A percentile compares a stretch with the other conserved stretches of the same genome.
These are phyloP conservation scores for Catalaphyllia jardinei DNA, from an alignment of 64 coral and sea anemone species.

Conservation along the genomic window DNA sequence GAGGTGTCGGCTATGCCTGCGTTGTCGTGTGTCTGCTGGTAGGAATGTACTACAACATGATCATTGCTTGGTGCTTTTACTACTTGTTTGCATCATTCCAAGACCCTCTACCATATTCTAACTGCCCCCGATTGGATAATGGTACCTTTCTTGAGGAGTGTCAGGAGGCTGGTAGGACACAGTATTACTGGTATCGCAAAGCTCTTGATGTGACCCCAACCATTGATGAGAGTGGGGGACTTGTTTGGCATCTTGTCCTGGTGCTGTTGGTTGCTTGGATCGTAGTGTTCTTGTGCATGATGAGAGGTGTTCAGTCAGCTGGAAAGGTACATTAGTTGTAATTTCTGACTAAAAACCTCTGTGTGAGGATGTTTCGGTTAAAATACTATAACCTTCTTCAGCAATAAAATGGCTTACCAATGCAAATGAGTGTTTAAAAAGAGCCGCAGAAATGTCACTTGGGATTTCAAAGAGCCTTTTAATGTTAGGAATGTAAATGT, in stretches of 20 bases:
- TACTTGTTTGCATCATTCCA: conserved; percentile 96
- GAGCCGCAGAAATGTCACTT: too few species aligned
- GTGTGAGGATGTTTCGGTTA: too few species aligned
- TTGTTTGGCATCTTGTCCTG: conserved; percentile 85
- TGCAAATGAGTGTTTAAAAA: too few species aligned
- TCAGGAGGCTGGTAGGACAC: conserved; percentile 61
- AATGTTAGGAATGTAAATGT: too few species aligned
- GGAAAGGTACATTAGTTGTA: conserved; percentile 74
- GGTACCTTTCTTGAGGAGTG: conserved; percentile 49
- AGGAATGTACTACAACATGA: conserved; percentile 98
- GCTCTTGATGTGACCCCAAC: conserved; percentile 42
- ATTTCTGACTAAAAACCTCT: too few species aligned
- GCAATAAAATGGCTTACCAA: too few species aligned
- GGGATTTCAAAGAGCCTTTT: too few species aligned
- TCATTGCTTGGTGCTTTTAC: conserved; percentile 97
- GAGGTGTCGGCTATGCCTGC: conserved; percentile 84
- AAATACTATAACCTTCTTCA: too few species aligned
- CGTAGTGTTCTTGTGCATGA: conserved; percentile 91
- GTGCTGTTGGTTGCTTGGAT: conserved; percentile 78
- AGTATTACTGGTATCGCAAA: conserved; percentile 91
- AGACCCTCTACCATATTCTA: conserved; percentile 57
- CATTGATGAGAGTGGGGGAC: conserved; percentile 75
- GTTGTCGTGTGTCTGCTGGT: conserved; percentile 88
- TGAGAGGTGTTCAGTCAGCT: conserved; percentile 92
- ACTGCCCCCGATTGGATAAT: conserved; percentile 55